Evolutionary conservation across 2,888 invertebrate species (phyloP), one percentile per base, ranked within the genome.

Genomic region (Pollenia amentaria): DNA sequence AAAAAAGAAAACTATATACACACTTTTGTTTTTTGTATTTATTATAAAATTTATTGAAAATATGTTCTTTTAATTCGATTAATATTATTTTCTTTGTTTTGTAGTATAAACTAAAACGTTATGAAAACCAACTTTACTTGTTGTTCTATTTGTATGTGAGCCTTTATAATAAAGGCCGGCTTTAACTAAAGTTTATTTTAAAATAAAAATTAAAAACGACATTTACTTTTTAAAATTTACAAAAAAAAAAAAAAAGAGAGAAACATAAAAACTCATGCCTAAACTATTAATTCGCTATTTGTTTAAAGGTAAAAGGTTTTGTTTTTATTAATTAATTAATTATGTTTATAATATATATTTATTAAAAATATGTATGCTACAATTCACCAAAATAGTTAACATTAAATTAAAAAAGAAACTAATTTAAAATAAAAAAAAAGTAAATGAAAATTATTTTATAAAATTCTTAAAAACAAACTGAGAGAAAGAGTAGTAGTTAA

Each of bases 171-270:
- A 67, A 62, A 60, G 65, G 73, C n/a, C 46, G 46, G 46, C 73
- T 69, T 60, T 62, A 83, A 83, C 85, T 85, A 82, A 79, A 84
- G 75, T 88, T 89, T 88, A 88, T 83, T 90, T 89, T 91, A 90
- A 90, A 91, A 75, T 82, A 76, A 90, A 90, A 90, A 89, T 89
- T 88, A 90, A 89, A 90, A 72, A 88, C 55, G 44, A 70, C 48
- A 82, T 67, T 82, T 75, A 75, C 69, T 80, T 80, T 85, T 70
- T 44, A 75, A 85, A 72, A 72, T 77, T 78, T 78, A 57, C 69
- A 69, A 70, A 79, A 73, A 72, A 62, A 38, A 76, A 76, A 75
- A 72, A 83, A 64, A 70, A 77, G 64, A 77, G 64, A 85, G 48
- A 87, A 81, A 85, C 85, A 82, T 76, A 75, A 81, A 80, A 79